Percentiles rank a stretch among this genome's conserved stretches.
phyloP scores from a whole-genome alignment of 1,140 invertebrate species.

The Drosophila trapezifrons region DNA sequence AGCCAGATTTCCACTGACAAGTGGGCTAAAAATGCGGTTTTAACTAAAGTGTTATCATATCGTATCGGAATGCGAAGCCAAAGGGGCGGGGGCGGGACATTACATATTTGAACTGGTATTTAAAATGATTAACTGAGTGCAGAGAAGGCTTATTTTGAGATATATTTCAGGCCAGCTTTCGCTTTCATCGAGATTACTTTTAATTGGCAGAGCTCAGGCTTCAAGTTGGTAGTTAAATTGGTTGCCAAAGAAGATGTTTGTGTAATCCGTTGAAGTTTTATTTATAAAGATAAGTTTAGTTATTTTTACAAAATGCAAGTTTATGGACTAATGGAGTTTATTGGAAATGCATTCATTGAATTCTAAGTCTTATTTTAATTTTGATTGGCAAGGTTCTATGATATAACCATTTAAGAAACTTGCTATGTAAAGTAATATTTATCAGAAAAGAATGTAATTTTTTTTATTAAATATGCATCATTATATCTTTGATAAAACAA shows the following conservation, averaged over 20 bases:
- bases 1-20: slow-evolving; percentile 20
- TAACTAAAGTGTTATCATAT: slow-evolving; percentile 29
- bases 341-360: background rate
- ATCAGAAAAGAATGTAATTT: background rate
- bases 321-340: too few species aligned
- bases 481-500: too few species aligned
- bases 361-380: too few species aligned
- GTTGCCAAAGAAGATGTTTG: background rate
- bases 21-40: slow-evolving; percentile 25
- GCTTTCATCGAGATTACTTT: slow-evolving; percentile 2
- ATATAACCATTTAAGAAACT: background rate
- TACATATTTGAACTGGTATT: background rate
- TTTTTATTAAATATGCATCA: background rate
- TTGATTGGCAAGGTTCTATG: too few species aligned
- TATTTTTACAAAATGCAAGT: background rate
- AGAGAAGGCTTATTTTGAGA: background rate
- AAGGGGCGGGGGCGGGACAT: background rate
- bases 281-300: background rate
- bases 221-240: background rate
- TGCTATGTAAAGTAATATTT: background rate
- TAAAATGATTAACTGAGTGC: slow-evolving; percentile 3
- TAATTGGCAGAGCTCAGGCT: background rate
- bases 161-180: slow-evolving; percentile 1
- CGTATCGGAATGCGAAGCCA: slow-evolving; percentile 1
- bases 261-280: background rate